Base-by-base conservation (phyloP, 2,888 invertebrate genomes). In the Drosophila ezoana region DNA sequence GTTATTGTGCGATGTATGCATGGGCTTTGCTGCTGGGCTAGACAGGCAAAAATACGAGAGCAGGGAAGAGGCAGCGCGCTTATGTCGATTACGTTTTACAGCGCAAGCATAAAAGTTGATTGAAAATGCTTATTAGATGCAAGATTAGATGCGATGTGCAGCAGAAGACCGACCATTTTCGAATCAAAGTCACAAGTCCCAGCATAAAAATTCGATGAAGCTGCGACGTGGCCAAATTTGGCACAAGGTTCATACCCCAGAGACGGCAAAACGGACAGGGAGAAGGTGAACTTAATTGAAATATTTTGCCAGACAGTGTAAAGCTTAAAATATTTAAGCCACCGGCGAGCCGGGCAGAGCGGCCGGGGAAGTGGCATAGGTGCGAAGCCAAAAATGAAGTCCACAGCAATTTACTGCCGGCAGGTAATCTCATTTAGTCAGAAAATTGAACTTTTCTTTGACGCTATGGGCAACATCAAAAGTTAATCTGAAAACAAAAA, bases 91-190 rank as follows among this genome's bases (percentile, higher is more conserved):
- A 83, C 77, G 79, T 79, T 90, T 91, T 91, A 88, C 81, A 88
- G 72, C 86, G 74, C 68, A 70, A 82, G 72, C 90, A 91, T 90
- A 90, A 90, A 90, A 90, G 89, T 90, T 91, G 91, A 90, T 90
- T 90, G 90, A 91, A 90, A 90, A 90, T 90, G 91, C 91, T 90
- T 90, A 91, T 90, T 91, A 90, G 91, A 90, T 91, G 88, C 90
- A 89, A 91, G 90, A 91, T 91, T 90, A 91, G 91, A 91, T 91
- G 83, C 77, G 80, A 81, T 74, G 72, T 89, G 81, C 71, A 70
- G 72, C 79, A 56, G 41, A 23, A 49, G 35, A 43, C 57, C 62
- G 53, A 58, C 67, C 77, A 74, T 79, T 76, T 72, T 72, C 65
- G 70, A 84, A 79, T 87, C 82, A 87, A 62, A 69, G 69, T 61